Evolutionary conservation across 2,888 invertebrate species (phyloP).

Genomic region (Phengaris alcon): DNA sequence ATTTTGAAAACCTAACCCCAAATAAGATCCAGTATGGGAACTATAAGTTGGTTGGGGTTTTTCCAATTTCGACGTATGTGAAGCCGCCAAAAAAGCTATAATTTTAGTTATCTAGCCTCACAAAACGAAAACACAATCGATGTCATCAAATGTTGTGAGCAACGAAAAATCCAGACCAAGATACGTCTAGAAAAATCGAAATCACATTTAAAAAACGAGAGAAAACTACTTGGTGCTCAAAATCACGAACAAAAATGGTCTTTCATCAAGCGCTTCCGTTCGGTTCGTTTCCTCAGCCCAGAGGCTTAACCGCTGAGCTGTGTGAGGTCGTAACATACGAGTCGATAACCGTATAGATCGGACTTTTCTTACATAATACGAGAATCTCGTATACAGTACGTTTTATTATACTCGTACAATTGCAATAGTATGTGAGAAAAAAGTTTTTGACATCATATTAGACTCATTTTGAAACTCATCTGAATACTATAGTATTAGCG

Average conservation of each 20-base stretch:
- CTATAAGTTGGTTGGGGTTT: too few relatives aligned
- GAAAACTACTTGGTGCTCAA: conserved; percentile 21
- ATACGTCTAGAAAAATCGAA: background rate
- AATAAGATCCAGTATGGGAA: too few relatives aligned
- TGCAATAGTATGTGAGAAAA: too few relatives aligned
- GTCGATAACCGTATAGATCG: conserved; percentile 8
- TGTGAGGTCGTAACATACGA: conserved; percentile 25
- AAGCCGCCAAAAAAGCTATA: too few relatives aligned
- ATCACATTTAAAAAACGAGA: conserved; percentile 11
- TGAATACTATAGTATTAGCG: too few relatives aligned
- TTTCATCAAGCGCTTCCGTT: conserved; percentile 35
- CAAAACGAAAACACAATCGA: background rate
- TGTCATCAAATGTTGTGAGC: background rate
- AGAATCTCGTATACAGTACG: too few relatives aligned
- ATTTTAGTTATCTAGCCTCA: too few relatives aligned
- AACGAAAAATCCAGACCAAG: background rate
- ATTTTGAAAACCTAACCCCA: too few relatives aligned
- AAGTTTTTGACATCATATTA: too few relatives aligned
- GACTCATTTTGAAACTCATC: too few relatives aligned
- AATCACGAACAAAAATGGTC: conserved; percentile 35
- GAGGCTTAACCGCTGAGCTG: conserved; percentile 30
- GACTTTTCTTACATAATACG: background rate
- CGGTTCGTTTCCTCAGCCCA: conserved; percentile 35
- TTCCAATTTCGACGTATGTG: too few relatives aligned
- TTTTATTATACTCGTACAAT: too few relatives aligned